Evolutionary conservation across 2,888 invertebrate genomes (phyloP), one percentile per base, ranked within the genome.

Genomic region (Nomada flava): DNA sequence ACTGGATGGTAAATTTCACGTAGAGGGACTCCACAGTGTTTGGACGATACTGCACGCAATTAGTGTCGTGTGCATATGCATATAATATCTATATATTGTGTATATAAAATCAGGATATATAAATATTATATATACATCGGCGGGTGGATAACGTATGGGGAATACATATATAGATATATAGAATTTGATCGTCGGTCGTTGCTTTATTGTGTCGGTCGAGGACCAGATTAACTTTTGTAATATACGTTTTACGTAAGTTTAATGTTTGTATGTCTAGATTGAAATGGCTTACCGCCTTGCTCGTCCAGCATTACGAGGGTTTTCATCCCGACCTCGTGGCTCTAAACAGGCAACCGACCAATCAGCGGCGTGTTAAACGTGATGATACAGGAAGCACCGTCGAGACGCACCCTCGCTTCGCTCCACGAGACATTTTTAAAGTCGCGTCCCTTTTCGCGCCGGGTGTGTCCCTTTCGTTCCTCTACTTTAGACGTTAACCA

Each of bases 221-320:
- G 50, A 70, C 59, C 62, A 64, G 47, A 20, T 26, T 29, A 11
- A 50, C 47, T 55, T 13, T 50, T 64, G 63, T 76, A 44, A 62
- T 42, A 42, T 36, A 64, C 75, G 55, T 73, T 74, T 72, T 42
- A 52, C 75, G 74, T 69, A 73, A 79, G 77, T 72, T 83, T 73
- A 74, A 86, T 84, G 83, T 89, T 91, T 87, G 88, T 89, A 89
- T 90, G 87, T 91, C 91, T 92, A 93, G 86, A 86, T 85, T 93
- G 91, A 91, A 89, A 91, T 96, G 96, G 96, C 98, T 98, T 98
- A 99, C 98, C 98, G 97, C 99, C 99, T 97, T 99, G 99, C 96
- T 99, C 99, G 96, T 99, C 99, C 97, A 99, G 97, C 97, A 98
- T 98, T 95, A 99, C 99, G 96, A 99, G 97, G 95, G 98, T 98